phyloP scores from a whole-genome alignment of 2,113 vertebrate genomes.

The Perca schrenkii region DNA sequence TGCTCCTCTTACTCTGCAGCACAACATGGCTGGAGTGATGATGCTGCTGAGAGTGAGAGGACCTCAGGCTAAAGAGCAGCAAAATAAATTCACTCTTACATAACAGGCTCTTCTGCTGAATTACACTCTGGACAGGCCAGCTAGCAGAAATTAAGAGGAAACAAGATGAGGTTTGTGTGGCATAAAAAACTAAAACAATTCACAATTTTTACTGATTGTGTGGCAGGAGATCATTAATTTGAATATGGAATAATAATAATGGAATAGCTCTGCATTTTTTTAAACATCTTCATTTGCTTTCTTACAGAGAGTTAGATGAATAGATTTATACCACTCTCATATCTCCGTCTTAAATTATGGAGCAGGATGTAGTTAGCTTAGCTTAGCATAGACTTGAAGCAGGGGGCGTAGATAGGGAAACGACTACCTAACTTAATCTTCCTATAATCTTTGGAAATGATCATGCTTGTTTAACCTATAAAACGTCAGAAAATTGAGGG shows the following conservation, averaged over 20 bases:
- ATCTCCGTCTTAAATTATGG: not conserved
- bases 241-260: not conserved
- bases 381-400: not conserved
- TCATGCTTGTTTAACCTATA: too few relatives aligned
- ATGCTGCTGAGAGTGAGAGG: conserved; percentile 54
- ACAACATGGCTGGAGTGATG: conserved; percentile 56
- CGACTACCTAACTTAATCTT: too few relatives aligned
- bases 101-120: conserved; percentile 64
- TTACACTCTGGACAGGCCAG: conserved; percentile 43
- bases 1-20: conserved; percentile 40
- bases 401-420: too few relatives aligned
- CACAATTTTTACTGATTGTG: not conserved
- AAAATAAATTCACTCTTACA: conserved; percentile 75
- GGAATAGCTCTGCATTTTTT: not conserved
- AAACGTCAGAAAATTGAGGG: not conserved
- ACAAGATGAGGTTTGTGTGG: not conserved
- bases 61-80: conserved; percentile 70
- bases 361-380: not conserved
- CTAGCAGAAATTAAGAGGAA: conserved; percentile 17
- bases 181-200: not conserved
- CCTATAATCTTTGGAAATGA: too few relatives aligned
- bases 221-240: not conserved
- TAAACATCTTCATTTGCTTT: not conserved
- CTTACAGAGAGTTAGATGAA: not conserved
- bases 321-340: not conserved